These are phyloP conservation scores for Grapholita molesta DNA, from an alignment of 1,140 invertebrate genomes.

Conservation along the genomic window DNA sequence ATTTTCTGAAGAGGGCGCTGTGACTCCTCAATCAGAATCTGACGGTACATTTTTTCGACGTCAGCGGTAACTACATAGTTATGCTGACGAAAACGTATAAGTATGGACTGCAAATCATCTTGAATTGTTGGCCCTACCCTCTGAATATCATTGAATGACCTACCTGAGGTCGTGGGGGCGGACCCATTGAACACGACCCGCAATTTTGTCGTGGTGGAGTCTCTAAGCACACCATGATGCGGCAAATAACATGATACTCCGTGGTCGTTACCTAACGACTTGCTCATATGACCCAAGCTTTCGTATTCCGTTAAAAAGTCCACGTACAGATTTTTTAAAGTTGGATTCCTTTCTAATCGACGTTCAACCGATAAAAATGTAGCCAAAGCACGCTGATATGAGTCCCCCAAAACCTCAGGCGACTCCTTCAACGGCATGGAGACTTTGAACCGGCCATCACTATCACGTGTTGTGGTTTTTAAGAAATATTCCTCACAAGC, in stretches of 20 bases:
- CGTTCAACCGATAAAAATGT: not conserved
- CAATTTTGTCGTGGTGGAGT: not conserved
- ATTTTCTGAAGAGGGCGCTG: constrained; percentile 46
- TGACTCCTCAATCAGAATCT: constrained; percentile 39
- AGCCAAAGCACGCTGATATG: not conserved
- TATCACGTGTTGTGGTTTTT: not conserved
- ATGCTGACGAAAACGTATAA: constrained; percentile 47
- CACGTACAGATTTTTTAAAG: not conserved
- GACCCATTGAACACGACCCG: not conserved
- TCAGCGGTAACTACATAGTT: constrained; percentile 39
- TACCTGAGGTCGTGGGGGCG: constrained; percentile 26
- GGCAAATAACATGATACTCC: not conserved
- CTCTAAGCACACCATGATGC: constrained; percentile 9
- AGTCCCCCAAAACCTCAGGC: not conserved
- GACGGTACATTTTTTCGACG: constrained; percentile 57
- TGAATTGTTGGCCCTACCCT: constrained; percentile 47
- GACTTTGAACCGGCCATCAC: not conserved
- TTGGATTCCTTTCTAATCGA: not conserved
- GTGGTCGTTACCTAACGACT: not conserved
- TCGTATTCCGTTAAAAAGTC: constrained; percentile 13
- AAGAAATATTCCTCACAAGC: constrained; percentile 1
- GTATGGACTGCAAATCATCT: constrained; percentile 42
- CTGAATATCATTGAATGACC: constrained; percentile 45
- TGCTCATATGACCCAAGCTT: not conserved
- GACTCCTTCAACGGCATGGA: not conserved